Percentiles rank a stretch among this genome's conserved stretches.
phyloP scores from a whole-genome alignment of 2,113 vertebrate genomes.

The Protobothrops flavoviridis region DNA sequence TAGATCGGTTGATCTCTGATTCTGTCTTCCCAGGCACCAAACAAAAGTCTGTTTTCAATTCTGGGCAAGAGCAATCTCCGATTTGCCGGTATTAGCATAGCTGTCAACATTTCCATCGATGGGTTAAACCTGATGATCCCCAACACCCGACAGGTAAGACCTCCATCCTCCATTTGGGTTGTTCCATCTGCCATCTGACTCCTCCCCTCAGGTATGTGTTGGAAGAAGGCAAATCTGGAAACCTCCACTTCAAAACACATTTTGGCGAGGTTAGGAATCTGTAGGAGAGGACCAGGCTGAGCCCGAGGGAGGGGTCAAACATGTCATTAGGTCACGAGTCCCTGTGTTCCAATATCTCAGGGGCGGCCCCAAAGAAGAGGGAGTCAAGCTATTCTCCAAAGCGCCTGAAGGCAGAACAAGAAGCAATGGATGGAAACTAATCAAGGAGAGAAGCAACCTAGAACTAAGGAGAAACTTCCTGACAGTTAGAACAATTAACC shows the following conservation, averaged over 20 bases:
- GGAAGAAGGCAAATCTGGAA: background rate
- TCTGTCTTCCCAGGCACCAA: constrained; percentile 71
- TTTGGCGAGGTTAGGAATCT: background rate
- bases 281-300: background rate
- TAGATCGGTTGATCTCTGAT: rapidly evolving
- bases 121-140: constrained; percentile 91
- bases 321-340: background rate
- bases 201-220: background rate
- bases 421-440: no score
- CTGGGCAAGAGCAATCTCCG: constrained; percentile 94
- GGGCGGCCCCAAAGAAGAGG: no score
- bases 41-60: constrained; percentile 86
- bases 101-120: constrained; percentile 89
- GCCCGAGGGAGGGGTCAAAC: background rate
- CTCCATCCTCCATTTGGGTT: background rate
- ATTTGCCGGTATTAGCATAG: constrained; percentile 92
- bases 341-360: no score
- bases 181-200: background rate
- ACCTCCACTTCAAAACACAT: background rate
- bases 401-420: no score
- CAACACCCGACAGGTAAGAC: constrained; percentile 85
- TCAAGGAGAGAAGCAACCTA: no score
- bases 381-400: no score
- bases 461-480: no score
- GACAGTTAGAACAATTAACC: no score